Percentiles rank a stretch among this genome's conserved stretches.
Conservation (phyloP, 1,140 invertebrate genomes). For the Sogatella furcifera region DNA sequence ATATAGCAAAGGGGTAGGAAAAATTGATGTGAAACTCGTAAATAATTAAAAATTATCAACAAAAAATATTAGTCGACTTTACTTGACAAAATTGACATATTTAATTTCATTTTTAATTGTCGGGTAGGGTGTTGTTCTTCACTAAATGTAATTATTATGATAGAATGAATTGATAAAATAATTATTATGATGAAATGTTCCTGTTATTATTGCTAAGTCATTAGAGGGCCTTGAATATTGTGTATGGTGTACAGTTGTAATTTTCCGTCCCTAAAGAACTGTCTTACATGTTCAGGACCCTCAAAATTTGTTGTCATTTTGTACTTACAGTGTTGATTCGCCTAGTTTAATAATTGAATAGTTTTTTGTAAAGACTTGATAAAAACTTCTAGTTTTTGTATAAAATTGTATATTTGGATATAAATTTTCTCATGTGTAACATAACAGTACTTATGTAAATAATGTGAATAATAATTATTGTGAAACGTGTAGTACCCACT, state of each 20-base stretch:
- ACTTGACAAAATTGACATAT: too few relatives aligned
- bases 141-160: slow-evolving; percentile 17
- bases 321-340: slow-evolving; percentile 12
- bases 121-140: not conserved
- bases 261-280: too few relatives aligned
- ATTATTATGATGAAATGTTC: slow-evolving; percentile 33
- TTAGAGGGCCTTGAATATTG: slow-evolving; percentile 16
- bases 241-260: too few relatives aligned
- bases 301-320: slow-evolving; percentile 11
- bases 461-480: slow-evolving; percentile 4
- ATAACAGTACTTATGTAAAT: too few relatives aligned
- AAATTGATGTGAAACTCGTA: too few relatives aligned
- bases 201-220: slow-evolving; percentile 37
- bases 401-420: slow-evolving; percentile 11
- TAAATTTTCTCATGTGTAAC: too few relatives aligned
- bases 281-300: too few relatives aligned
- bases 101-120: too few relatives aligned
- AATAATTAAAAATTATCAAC: too few relatives aligned
- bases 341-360: slow-evolving; percentile 11
- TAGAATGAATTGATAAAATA: slow-evolving; percentile 21
- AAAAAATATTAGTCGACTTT: too few relatives aligned
- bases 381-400: slow-evolving; percentile 11
- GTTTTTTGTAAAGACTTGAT: slow-evolving; percentile 14
- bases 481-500: slow-evolving; percentile 3
- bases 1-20: slow-evolving; percentile 5